Evolutionary conservation across 2,888 invertebrate species (phyloP).

Genomic region (Drosophila infuscata): DNA sequence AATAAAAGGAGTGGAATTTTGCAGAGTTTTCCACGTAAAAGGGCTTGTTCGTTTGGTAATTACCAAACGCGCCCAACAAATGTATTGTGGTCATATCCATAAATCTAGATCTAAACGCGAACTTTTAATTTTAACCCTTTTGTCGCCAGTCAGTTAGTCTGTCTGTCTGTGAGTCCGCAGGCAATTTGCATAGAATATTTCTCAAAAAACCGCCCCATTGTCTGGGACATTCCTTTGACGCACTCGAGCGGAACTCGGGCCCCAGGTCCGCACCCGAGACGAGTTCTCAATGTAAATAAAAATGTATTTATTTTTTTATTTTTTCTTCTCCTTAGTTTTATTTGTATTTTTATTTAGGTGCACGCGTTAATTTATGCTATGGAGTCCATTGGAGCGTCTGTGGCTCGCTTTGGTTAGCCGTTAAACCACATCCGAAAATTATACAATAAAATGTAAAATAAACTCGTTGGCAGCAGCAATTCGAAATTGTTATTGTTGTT

Average conservation of each 20-base stretch:
- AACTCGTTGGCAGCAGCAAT: constrained; percentile 54
- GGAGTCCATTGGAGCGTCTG: constrained; percentile 37
- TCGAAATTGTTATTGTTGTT: constrained; percentile 25
- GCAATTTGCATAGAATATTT: constrained; percentile 72
- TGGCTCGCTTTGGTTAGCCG: constrained; percentile 40
- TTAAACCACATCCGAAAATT: constrained; percentile 78
- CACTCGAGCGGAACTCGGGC: constrained; percentile 57
- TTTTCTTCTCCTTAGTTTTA: constrained; percentile 47
- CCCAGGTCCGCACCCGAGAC: constrained; percentile 32
- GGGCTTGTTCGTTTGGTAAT: constrained; percentile 52
- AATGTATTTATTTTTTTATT: constrained; percentile 71
- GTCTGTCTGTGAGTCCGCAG: background rate
- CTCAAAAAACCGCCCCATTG: constrained; percentile 71
- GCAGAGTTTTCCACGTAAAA: constrained; percentile 49
- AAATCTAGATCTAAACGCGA: constrained; percentile 53
- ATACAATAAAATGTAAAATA: constrained; percentile 79
- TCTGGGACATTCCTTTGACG: constrained; percentile 66
- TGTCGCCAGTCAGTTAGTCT: constrained; percentile 11
- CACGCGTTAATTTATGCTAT: constrained; percentile 78
- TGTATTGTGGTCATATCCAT: constrained; percentile 74
- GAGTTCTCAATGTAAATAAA: constrained; percentile 65
- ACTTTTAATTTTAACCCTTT: constrained; percentile 76
- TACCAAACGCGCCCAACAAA: constrained; percentile 59
- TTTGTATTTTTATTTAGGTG: constrained; percentile 73
- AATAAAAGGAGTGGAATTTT: constrained; percentile 1